Base-by-base conservation (phyloP, 2,888 invertebrate genomes). In the Lasioglossum vierecki region DNA sequence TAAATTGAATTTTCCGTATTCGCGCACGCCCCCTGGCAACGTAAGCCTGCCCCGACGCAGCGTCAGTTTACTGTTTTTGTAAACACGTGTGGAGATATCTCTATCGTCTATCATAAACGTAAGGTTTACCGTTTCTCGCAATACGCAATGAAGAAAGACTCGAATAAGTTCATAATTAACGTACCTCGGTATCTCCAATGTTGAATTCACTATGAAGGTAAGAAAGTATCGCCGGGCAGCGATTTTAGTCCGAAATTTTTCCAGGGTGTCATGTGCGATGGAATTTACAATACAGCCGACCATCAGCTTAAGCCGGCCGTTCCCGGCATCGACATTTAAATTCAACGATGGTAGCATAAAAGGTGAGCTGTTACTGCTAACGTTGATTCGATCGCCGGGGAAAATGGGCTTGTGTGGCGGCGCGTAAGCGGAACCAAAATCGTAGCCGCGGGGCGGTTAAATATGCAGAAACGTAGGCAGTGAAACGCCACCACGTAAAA, bases 401-500 rank as follows among this genome's bases (percentile, higher is more conserved):
- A 82, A 74, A 77, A 83, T 79, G 76, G 46, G 80, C 39, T 22
- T 22, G 30, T 44, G 30, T 3, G 49, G 15, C 46, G 46, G 72
- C 41, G 63, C 57, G 9, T 77, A 63, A 82, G 80, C 70, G 53
- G 71, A 26, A 60, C 41, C 71, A 57, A 79, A 84, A 82, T 4
- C 60, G 72, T 81, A 82, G 76, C 68, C 49, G 76, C 30, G 72
- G 44, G 13, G 9, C n/a, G 57, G 11, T 82, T 80, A 83, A 88
- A 86, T 82, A 86, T 84, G 80, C 80, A 44, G 78, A 82, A 57
- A 80, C 73, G 76, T 76, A 76, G 76, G 68, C 72, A 60, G 74
- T 68, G 70, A 63, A 81, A 78, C 60, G 66, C 76, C 66, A 81
- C 71, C 83, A 77, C 88, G 82, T 88, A 87, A 88, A 90, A 88